Evolutionary conservation across 2,888 invertebrate species (phyloP).

Genomic region (Dastarcus helophoroides): DNA sequence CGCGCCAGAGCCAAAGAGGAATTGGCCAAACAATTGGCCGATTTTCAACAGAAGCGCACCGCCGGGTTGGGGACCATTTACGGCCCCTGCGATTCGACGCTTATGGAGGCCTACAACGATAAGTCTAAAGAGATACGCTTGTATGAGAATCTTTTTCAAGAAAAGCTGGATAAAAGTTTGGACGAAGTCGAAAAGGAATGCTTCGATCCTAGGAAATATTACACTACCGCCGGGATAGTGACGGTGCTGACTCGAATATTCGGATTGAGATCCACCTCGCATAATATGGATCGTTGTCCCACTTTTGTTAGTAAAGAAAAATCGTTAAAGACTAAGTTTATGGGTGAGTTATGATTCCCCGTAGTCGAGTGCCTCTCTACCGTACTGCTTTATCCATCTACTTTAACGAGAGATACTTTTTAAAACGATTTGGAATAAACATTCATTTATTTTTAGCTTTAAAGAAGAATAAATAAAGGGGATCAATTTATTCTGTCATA

Average conservation of each 20-base stretch:
- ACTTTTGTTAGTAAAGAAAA: slow-evolving; percentile 81
- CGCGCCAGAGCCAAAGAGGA: slow-evolving; percentile 74
- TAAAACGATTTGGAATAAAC: too few species aligned
- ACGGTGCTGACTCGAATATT: slow-evolving; percentile 72
- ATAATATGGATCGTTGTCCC: slow-evolving; percentile 61
- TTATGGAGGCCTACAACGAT: slow-evolving; percentile 71
- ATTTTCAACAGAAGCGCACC: slow-evolving; percentile 74
- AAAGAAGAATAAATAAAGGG: too few species aligned
- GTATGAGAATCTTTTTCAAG: slow-evolving; percentile 60
- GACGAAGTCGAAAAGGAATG: slow-evolving; percentile 53
- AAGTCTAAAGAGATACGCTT: slow-evolving; percentile 63
- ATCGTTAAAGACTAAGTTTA: slow-evolving; percentile 55
- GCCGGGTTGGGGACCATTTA: slow-evolving; percentile 83
- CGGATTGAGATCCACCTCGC: slow-evolving; percentile 50
- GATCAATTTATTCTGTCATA: too few species aligned
- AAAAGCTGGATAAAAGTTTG: slow-evolving; percentile 40
- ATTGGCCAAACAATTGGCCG: slow-evolving; percentile 65
- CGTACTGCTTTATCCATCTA: too few species aligned
- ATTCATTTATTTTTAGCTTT: too few species aligned
- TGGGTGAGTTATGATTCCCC: too few species aligned
- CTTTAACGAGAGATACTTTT: too few species aligned
- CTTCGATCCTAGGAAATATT: slow-evolving; percentile 49
- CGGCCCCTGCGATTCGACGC: slow-evolving; percentile 71
- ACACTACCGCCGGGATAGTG: slow-evolving; percentile 66
- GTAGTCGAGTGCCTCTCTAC: too few species aligned